These are phyloP conservation scores for Caradrina kadenii DNA, from an alignment of 2,888 invertebrate genomes.

Conservation along the genomic window DNA sequence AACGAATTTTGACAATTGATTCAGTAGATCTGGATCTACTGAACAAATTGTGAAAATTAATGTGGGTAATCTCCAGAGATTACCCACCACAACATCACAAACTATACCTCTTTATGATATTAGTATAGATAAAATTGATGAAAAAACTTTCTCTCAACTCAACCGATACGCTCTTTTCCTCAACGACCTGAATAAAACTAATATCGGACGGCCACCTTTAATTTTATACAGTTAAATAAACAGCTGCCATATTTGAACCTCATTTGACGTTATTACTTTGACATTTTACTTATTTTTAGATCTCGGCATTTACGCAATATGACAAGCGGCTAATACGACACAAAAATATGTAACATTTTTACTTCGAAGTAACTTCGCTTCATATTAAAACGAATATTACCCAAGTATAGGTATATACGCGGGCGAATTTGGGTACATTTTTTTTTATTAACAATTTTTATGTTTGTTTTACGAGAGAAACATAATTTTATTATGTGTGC, in stretches of 20 bases:
- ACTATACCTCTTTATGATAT: too few species aligned
- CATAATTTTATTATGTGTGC: slow-evolving; percentile 38
- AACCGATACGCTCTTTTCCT: neutral
- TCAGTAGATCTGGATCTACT: too few species aligned
- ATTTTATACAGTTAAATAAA: slow-evolving; percentile 3
- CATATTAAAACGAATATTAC: slow-evolving; percentile 21
- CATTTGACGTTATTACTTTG: slow-evolving; percentile 17
- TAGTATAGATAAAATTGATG: too few species aligned
- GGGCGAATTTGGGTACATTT: slow-evolving; percentile 15
- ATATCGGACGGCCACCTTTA: neutral
- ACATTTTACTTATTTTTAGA: slow-evolving; percentile 25
- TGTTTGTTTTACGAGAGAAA: slow-evolving; percentile 32
- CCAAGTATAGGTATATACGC: neutral
- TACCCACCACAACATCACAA: too few species aligned
- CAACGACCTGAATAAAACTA: neutral
- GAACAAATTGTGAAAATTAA: too few species aligned
- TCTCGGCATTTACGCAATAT: slow-evolving; percentile 24
- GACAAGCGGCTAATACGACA: slow-evolving; percentile 19
- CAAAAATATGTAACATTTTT: slow-evolving; percentile 38
- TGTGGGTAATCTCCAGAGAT: too few species aligned
- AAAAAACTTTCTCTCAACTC: too few species aligned
- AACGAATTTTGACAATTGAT: too few species aligned
- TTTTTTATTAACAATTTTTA: slow-evolving; percentile 38
- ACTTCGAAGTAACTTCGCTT: slow-evolving; percentile 33
- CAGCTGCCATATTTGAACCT: neutral